Evolutionary conservation across 2,797 vertebrate genomes (phyloP).

Genomic region (Phoebastria nigripes): DNA sequence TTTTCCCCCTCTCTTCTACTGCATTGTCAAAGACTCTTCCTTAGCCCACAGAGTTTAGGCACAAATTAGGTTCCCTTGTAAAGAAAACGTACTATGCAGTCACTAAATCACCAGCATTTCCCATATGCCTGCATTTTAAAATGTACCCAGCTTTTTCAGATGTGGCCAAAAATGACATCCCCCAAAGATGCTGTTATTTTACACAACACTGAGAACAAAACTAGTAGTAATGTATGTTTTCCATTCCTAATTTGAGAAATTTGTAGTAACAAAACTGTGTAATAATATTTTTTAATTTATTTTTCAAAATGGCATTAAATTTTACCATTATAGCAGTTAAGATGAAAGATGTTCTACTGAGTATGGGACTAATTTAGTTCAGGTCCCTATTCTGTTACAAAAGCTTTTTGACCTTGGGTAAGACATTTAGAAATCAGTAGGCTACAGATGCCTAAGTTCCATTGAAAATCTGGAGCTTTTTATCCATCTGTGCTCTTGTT

Average conservation of each 20-base stretch:
- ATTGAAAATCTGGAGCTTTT: not conserved
- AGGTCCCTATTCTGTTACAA: not conserved
- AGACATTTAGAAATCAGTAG: not conserved
- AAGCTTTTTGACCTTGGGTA: not conserved
- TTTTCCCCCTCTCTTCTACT: not conserved
- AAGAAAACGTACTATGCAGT: not conserved
- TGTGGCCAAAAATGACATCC: not conserved
- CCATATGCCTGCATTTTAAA: not conserved
- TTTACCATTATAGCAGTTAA: not conserved
- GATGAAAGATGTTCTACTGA: not conserved
- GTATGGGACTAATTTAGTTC: not conserved
- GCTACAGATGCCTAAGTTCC: not conserved
- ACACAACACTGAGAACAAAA: not conserved
- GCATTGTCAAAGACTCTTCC: not conserved
- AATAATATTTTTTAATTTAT: not conserved
- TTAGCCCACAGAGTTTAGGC: not conserved
- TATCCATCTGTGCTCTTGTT: not conserved
- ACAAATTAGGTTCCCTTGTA: not conserved
- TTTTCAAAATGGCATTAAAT: not conserved
- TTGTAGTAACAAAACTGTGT: not conserved
- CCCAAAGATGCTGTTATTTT: not conserved
- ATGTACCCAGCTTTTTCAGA: not conserved
- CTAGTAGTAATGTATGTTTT: not conserved
- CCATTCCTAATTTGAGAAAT: not conserved
- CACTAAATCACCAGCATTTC: not conserved